Evolutionary conservation across 2,113 vertebrate genomes (phyloP), one percentile per base, ranked within the genome.

Genomic region (Podocnemis expansa): DNA sequence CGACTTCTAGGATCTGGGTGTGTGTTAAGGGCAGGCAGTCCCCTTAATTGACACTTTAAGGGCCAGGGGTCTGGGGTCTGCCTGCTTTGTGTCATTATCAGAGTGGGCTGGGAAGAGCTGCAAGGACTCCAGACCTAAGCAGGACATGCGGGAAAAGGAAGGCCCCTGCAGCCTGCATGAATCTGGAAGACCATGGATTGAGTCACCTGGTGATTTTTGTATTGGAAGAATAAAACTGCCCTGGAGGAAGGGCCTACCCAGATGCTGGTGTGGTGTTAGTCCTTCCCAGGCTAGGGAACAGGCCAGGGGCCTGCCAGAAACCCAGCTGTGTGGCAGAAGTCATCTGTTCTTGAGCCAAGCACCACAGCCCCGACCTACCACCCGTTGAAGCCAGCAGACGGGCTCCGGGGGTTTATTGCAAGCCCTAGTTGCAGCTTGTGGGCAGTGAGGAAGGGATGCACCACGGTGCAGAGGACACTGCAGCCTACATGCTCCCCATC

Each of bases 1-100:
- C 93, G 94, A 91, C 78, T 91, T 67, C 73, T 56, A 93, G 79
- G 94, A 93, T 96, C 95, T 14, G 38, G 5, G 41, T 3, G 34
- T n/a, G 63, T 21, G 56, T 58, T 67, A 21, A 19, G 5, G 63
- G 17, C 10, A 9, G n/a, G 9, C 63, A n/a, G 19, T 3, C 63
- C 21, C 2, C 63, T 8, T n/a, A 13, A 34, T n/a, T n/a, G 63
- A 10, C 9, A 22, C 63, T 38, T 70, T 19, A 5, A 52, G 51
- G 51, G 51, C 51, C 14, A 52, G 51, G 34, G 4, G 19, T 17
- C 63, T 67, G 31, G 63, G 9, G 16, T n/a, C 63, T 19, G 63
- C 17, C 17, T 11, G 17, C 63, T 67, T 34, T 67, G 34, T n/a
- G 63, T 17, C 31, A 17, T 67, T 67, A 38, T 70, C 63, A n/a